Conservation (phyloP, 1,140 invertebrate genomes). For the Drosophila mojavensis region DNA sequence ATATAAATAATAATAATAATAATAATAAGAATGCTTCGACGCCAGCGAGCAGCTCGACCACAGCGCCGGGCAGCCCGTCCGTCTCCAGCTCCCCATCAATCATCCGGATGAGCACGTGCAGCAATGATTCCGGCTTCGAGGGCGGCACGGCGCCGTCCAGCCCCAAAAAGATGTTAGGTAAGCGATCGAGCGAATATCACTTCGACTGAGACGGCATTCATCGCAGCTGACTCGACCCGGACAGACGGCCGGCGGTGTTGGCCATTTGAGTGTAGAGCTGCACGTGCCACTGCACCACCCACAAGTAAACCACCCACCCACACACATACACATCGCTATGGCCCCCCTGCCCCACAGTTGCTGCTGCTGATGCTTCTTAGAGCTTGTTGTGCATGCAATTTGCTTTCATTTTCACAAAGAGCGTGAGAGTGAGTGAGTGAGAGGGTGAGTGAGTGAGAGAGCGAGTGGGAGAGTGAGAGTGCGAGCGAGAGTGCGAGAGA, state of each 20-base stretch:
- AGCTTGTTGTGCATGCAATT: conserved; percentile 11
- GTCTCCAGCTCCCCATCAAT: conserved; percentile 60
- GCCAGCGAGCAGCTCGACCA: conserved; percentile 8
- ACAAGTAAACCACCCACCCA: background rate
- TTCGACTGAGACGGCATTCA: conserved; percentile 5
- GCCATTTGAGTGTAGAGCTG: conserved; percentile 7
- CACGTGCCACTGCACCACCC: conserved; percentile 14
- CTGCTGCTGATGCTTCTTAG: background rate
- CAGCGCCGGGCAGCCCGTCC: conserved; percentile 11
- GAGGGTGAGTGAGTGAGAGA: background rate
- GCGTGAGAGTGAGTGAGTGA: background rate
- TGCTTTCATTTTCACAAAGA: conserved; percentile 51
- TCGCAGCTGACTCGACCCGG: background rate
- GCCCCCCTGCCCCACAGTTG: background rate
- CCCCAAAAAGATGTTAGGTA: conserved; percentile 84
- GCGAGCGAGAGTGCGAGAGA: background rate
- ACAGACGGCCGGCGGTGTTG: conserved; percentile 2
- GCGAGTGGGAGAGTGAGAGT: background rate
- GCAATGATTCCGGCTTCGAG: conserved; percentile 84
- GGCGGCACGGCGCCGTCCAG: conserved; percentile 83
- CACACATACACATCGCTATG: background rate
- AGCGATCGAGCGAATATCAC: conserved; percentile 37
- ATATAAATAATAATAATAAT: too few species aligned
- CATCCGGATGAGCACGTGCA: conserved; percentile 84
- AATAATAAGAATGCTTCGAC: background rate